Evolutionary conservation across 2,113 vertebrate species (phyloP), one percentile per base, ranked within the genome.

Genomic region (Smithornis capensis): DNA sequence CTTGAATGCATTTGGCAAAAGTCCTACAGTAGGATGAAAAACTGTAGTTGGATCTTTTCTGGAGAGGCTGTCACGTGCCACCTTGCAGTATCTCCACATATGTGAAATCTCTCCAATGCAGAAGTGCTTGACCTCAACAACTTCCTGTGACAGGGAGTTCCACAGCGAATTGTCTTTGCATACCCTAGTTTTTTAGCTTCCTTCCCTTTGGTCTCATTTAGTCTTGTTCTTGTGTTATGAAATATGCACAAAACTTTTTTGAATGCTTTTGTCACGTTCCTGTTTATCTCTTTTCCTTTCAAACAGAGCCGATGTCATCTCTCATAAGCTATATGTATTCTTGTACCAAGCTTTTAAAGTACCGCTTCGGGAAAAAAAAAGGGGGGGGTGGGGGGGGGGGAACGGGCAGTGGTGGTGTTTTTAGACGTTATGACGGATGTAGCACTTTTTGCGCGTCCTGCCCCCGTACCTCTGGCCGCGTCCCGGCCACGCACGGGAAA

Each of bases 121-220:
- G 86, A 97, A 97, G 89, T 87, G 92, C 83, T 94, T 73, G 93
- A 93, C 94, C 95, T 88, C 94, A 95, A 92, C 92, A 92, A 97
- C 94, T 96, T 92, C 94, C 94, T 95, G 88, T 7, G 73, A 91
- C 85, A 75, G 90, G 52, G 93, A 93, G 83, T 83, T 92, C 80
- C 73, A 81, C 44, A 45, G 60, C 10, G 45, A 90, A 96, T 89
- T 86, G 79, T 88, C 93, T 96, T 53, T 22, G 79, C 92, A 24
- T 22, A 67, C 31, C 60, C 86, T 6, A 23, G 19, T 4, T 60
- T 52, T 83, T 78, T 18, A 64, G 80, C 47, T 93, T 93, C 92
- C 90, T 96, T 95, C 94, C 89, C 86, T 83, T 70, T 19, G 65
- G 52, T 67, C 90, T 35, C 88, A 53, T 79, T 90, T 73, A 49